These are phyloP conservation scores for Astur gentilis DNA, from an alignment of 2,113 vertebrate species.

Conservation along the genomic window DNA sequence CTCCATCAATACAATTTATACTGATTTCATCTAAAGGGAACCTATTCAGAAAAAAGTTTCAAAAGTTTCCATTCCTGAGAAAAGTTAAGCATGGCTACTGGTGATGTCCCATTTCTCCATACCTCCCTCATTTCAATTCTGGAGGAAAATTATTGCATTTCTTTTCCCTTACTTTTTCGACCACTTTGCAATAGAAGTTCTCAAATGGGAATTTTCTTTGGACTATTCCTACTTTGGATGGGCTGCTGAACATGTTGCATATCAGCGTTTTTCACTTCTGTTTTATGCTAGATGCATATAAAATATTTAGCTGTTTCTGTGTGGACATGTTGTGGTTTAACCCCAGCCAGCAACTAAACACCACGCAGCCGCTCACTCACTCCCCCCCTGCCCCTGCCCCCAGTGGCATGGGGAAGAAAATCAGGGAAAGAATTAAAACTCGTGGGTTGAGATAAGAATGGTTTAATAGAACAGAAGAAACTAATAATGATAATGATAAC, in stretches of 20 bases:
- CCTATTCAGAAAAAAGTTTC: background rate
- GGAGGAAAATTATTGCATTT: background rate
- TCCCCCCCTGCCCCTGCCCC: too few species aligned
- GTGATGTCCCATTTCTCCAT: background rate
- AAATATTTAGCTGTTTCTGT: background rate
- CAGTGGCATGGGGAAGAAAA: too few species aligned
- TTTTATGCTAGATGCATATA: background rate
- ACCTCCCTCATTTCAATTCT: background rate
- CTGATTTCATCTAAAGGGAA: background rate
- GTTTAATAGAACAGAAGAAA: too few species aligned
- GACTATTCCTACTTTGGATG: background rate
- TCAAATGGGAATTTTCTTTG: background rate
- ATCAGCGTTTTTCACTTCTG: background rate
- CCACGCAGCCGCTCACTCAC: too few species aligned
- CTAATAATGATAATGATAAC: too few species aligned
- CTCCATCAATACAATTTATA: background rate
- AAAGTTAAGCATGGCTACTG: background rate
- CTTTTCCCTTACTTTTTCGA: background rate
- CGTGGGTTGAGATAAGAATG: too few species aligned
- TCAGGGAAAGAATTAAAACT: too few species aligned
- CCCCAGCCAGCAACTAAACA: too few species aligned
- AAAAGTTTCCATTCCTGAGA: background rate
- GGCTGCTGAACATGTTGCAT: background rate
- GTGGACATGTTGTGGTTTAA: too few species aligned
- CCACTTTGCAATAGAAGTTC: background rate